These are phyloP conservation scores for Thalpophila matura DNA, from an alignment of 2,888 invertebrate species.

Conservation along the genomic window DNA sequence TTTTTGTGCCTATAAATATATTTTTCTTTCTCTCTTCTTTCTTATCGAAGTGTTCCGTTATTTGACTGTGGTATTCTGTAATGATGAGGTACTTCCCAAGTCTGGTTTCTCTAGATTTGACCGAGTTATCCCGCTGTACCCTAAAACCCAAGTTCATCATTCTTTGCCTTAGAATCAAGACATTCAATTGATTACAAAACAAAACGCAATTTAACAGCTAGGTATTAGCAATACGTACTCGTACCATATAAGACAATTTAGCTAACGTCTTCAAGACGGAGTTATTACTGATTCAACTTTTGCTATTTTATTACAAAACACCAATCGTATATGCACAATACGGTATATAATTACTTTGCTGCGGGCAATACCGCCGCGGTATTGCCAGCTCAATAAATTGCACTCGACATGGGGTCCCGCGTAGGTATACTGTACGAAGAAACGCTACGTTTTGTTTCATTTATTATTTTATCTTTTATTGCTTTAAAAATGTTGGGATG, in stretches of 20 bases:
- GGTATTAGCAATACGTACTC: not conserved
- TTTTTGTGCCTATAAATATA: no score
- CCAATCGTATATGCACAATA: constrained; percentile 41
- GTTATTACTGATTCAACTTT: constrained; percentile 25
- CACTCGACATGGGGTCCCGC: constrained; percentile 54
- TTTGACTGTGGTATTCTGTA: no score
- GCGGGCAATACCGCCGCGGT: constrained; percentile 34
- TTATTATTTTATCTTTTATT: constrained; percentile 15
- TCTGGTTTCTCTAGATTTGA: no score
- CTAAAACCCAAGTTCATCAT: not conserved
- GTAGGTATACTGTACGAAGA: constrained; percentile 34
- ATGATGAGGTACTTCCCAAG: no score
- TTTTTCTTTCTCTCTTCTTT: no score
- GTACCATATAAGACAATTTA: constrained; percentile 19
- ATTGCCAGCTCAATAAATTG: constrained; percentile 55
- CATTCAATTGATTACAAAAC: not conserved
- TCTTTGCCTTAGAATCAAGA: constrained; percentile 1
- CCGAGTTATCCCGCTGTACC: no score
- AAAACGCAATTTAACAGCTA: not conserved
- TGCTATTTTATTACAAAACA: constrained; percentile 46
- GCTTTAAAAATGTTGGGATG: constrained; percentile 6
- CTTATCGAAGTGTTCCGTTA: no score
- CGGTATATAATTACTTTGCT: constrained; percentile 50
- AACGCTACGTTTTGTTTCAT: constrained; percentile 32
- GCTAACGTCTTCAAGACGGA: constrained; percentile 7